phyloP scores from a whole-genome alignment of 1,140 invertebrate genomes.

The Branchinecta lynchi region DNA sequence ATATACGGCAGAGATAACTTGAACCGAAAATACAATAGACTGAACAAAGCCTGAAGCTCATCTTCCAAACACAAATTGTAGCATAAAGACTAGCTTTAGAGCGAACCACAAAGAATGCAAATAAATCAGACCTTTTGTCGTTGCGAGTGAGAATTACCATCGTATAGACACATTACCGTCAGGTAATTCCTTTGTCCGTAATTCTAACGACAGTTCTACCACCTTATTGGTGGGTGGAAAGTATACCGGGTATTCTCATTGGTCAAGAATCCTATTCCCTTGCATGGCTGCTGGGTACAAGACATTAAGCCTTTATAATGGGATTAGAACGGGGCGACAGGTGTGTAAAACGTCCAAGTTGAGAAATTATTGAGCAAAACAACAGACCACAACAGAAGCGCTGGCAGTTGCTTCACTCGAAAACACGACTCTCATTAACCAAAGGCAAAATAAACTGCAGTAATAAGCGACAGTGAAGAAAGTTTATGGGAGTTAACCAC shows the following conservation, averaged over 20 bases:
- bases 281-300: neutral
- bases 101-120: neutral
- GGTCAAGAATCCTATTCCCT: neutral
- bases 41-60: too few species aligned
- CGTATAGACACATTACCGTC: neutral
- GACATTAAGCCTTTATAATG: neutral
- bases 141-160: neutral
- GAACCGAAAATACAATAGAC: too few species aligned
- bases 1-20: too few species aligned
- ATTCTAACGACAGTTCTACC: neutral
- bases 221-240: too few species aligned
- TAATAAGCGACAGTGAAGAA: too few species aligned
- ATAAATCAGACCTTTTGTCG: neutral
- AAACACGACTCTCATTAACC: neutral
- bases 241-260: too few species aligned
- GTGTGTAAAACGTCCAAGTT: conserved; percentile 3
- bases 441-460: too few species aligned
- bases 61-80: too few species aligned
- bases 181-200: neutral
- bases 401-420: neutral
- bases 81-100: too few species aligned
- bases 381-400: neutral
- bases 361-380: conserved; percentile 7
- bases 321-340: neutral
- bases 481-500: too few species aligned